Conservation (phyloP, 2,113 vertebrate species). For the Columbina picui region DNA sequence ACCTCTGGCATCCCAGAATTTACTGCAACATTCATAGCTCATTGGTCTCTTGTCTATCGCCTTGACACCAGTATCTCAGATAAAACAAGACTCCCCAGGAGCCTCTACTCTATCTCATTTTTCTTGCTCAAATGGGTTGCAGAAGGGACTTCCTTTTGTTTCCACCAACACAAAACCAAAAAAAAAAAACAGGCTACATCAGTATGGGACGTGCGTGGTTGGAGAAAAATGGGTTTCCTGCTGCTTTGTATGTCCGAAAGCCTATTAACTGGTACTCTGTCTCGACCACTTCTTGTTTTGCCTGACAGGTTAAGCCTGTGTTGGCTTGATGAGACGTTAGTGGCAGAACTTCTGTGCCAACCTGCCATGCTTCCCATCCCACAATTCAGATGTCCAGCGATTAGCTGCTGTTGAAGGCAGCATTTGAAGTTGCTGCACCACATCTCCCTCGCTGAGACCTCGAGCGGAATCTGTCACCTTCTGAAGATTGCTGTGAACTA, state of each 20-base stretch:
- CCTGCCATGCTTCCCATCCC: background rate
- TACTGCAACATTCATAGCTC: background rate
- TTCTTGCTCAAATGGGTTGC: conserved; percentile 24
- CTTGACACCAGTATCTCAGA: background rate
- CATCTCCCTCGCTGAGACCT: background rate
- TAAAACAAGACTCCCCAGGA: background rate
- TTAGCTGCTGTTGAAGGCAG: background rate
- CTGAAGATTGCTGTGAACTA: background rate
- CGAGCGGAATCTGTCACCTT: accelerated
- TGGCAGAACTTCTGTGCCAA: background rate
- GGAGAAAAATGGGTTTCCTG: conserved; percentile 60
- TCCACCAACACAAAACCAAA: conserved; percentile 16
- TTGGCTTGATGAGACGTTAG: background rate
- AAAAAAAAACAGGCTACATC: conserved; percentile 9
- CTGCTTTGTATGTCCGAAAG: conserved; percentile 46
- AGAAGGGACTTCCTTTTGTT: conserved; percentile 56
- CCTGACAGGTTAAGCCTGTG: conserved; percentile 25
- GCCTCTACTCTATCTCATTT: background rate
- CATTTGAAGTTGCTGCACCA: background rate
- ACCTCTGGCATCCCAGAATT: background rate
- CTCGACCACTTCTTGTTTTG: conserved; percentile 28
- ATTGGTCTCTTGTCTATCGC: background rate
- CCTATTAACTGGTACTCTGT: conserved; percentile 46
- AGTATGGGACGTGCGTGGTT: conserved; percentile 29
- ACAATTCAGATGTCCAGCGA: background rate